Base-by-base conservation (phyloP, 1,140 invertebrate species). In the Caenorhabditis remanei region DNA sequence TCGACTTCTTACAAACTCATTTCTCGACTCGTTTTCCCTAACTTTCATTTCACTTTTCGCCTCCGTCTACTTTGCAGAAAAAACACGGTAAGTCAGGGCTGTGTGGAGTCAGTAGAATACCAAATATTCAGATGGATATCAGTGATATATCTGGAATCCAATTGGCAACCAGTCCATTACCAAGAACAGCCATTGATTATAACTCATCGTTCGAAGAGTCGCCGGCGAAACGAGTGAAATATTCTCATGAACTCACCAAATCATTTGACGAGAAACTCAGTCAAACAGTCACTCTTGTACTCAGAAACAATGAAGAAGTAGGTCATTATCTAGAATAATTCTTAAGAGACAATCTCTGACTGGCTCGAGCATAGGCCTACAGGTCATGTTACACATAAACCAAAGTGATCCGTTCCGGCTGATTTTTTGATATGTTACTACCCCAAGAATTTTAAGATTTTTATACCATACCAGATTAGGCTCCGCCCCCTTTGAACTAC, bases 21-120 rank as follows among this genome's bases (percentile, higher is more conserved):
- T 79, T 79, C 71, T 79, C 71, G 71, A 79, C 71, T 79, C 71
- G 71, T 79, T 79, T 50, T 41, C 13, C 19, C 71, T 79, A 79
- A 79, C 71, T 79, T 79, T 50, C 41, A 79, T 79, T 79, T 79
- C 46, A 48, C 71, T 24, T 71, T 79, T 79, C 46, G 43, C 21
- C 71, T 24, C 46, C 71, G 43, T 24, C 71, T 19, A 14, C 71
- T 50, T n/a, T 50, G 53, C 71, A 53, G 9, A 79, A 48, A 53
- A 50, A 79, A 32, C 32, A 32, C 11, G 19, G 19, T 63, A 21
- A n/a, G 55, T 58, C 14, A 19, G 55, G 9, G 5, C 32, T 32
- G 1, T 32, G 32, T 32, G 32, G 32, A 32, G 32, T 32, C 32
- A 32, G 32, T 32, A 32, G 32, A 0, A 32, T 32, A 32, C 32